Evolutionary conservation across 2,797 vertebrate genomes (phyloP), one percentile per base, ranked within the genome.

Genomic region (Characodon lateralis): DNA sequence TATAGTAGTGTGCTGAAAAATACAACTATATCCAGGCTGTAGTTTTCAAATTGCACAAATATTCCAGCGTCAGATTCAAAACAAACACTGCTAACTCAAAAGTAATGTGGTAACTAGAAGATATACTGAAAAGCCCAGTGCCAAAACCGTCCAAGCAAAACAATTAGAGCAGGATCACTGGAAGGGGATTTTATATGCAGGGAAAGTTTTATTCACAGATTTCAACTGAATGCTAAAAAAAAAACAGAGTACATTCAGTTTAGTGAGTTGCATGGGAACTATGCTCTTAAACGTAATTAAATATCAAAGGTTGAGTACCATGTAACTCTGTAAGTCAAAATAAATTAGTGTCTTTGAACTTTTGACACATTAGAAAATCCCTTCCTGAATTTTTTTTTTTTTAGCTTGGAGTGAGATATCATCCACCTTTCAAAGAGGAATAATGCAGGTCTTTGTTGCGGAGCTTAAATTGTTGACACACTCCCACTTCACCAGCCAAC

Each of bases 191-290:
- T 91, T 89, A 90, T 88, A 83, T 78, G 86, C 88, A 73, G 74
- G 90, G 85, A 91, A 91, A 92, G 71, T 91, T 87, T 93, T 91
- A 90, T 92, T 91, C 89, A 93, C 51, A 80, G 83, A 88, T 89
- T 92, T 87, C 83, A 77, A 88, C 90, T 86, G 71, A 90, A 85
- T 74, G 84, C 83, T 85, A 78, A 78, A 89, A 89, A n/a, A 70
- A 89, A 89, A 85, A 85, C 84, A 88, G 78, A 74, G 79, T 86
- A 87, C 79, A 90, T 88, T 89, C 88, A 89, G 80, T 83, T 89
- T 82, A 89, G 89, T 83, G 88, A 90, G 84, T 85, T 89, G 83
- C 86, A 85, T 81, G 82, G 89, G 86, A 90, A 91, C 89, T 83
- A 71, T 73, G 74, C 88, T 83, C 86, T 86, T 89, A 87, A 87